These are phyloP conservation scores for Platysteira castanea DNA, from an alignment of 2,113 vertebrate species.

Conservation along the genomic window DNA sequence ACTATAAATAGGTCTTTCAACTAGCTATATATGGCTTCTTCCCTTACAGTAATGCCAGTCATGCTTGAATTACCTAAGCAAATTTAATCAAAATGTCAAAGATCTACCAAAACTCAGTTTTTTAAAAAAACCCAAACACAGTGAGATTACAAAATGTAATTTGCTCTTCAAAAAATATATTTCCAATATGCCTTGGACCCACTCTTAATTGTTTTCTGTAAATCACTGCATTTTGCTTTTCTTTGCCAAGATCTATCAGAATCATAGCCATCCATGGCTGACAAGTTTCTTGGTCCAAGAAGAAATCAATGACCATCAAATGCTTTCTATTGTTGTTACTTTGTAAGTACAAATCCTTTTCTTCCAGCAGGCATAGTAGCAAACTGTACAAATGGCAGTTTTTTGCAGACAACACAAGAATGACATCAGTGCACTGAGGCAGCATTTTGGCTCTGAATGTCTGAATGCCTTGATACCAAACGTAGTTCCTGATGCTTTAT, in stretches of 20 bases:
- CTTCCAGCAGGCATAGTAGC: not conserved
- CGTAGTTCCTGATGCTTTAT: not conserved
- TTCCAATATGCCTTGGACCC: not conserved
- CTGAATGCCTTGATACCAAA: not conserved
- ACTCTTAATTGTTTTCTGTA: constrained; percentile 1
- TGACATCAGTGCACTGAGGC: not conserved
- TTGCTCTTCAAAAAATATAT: not conserved
- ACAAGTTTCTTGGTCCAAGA: not conserved
- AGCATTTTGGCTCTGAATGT: not conserved
- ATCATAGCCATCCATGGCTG: not conserved
- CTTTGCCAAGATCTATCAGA: not conserved
- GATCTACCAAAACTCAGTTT: not conserved
- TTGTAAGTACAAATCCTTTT: not conserved
- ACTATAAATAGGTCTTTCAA: not conserved
- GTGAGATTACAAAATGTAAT: not conserved
- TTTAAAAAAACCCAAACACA: not conserved
- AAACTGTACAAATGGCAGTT: not conserved
- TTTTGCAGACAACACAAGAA: not conserved
- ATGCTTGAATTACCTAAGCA: not conserved
- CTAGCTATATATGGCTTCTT: not conserved
- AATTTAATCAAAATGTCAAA: constrained; percentile 20
- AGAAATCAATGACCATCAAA: constrained; percentile 15
- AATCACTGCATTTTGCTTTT: not conserved
- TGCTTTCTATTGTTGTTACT: not conserved
- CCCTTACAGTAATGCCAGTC: not conserved